A percentile compares a stretch with the other conserved stretches of the same genome.
These are phyloP conservation scores for Zonitis immaculata DNA, from an alignment of 2,888 invertebrate genomes.

Conservation along the genomic window DNA sequence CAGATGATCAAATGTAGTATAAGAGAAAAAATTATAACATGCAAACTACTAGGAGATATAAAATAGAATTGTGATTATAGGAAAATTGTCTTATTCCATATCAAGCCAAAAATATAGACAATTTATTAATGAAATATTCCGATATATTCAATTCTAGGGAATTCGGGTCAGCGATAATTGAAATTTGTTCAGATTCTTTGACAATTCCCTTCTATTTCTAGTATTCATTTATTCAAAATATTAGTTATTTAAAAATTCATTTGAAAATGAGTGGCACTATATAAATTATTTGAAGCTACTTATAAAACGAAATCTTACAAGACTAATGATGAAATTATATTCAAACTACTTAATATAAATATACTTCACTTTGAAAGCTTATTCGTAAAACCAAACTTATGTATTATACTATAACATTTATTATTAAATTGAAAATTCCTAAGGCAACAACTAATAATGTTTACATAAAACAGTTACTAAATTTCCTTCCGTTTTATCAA, in stretches of 20 bases:
- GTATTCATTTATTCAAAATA: too few species aligned
- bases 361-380: not conserved
- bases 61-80: conserved; percentile 13
- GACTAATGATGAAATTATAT: not conserved
- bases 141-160: conserved; percentile 8
- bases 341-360: not conserved
- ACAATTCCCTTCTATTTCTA: too few species aligned
- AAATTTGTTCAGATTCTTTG: conserved; percentile 23
- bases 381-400: not conserved
- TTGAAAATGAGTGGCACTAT: too few species aligned
- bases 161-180: conserved; percentile 13
- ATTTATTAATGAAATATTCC: too few species aligned
- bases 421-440: conserved; percentile 2
- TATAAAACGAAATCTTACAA: not conserved
- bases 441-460: conserved; percentile 5
- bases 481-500: conserved; percentile 3
- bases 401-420: conserved; percentile 1
- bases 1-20: too few species aligned
- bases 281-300: conserved; percentile 11
- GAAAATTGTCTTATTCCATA: conserved; percentile 14
- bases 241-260: too few species aligned
- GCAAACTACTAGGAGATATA: too few species aligned
- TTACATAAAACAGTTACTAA: conserved; percentile 1
- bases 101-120: too few species aligned
- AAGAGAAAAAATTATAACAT: too few species aligned